phyloP scores from a whole-genome alignment of 2,797 vertebrate genomes.

The Meda fulgida region DNA sequence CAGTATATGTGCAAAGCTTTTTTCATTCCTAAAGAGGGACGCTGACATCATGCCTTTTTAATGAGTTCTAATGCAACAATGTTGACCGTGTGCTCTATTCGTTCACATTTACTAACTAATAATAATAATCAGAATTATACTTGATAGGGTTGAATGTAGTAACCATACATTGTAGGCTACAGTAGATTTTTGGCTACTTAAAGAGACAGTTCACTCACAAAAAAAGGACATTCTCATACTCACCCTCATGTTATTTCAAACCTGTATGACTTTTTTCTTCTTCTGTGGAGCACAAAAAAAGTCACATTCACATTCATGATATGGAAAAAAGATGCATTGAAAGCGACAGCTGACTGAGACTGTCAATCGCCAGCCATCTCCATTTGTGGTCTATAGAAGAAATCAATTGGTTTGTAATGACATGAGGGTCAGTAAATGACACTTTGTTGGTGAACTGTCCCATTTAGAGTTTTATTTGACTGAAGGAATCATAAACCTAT shows the following conservation, averaged over 20 bases:
- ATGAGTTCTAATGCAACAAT: conserved; percentile 2
- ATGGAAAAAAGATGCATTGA: neutral
- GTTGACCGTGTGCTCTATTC: neutral
- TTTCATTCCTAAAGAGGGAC: neutral
- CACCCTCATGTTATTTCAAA: neutral
- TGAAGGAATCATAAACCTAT: conserved; percentile 2
- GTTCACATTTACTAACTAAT: neutral
- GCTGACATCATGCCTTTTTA: neutral
- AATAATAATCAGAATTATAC: neutral
- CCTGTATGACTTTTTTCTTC: neutral
- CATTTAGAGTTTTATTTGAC: neutral
- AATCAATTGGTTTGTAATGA: neutral
- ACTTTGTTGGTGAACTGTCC: neutral
- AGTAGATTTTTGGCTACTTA: neutral
- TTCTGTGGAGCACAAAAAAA: neutral
- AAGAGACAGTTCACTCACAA: neutral
- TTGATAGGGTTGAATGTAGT: neutral
- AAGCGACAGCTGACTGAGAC: neutral
- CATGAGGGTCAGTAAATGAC: neutral
- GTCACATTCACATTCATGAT: neutral
- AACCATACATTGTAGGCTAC: neutral
- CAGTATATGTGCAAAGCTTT: neutral
- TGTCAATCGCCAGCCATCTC: neutral
- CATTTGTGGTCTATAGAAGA: neutral
- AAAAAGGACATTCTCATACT: neutral